Conservation (phyloP, 2,888 invertebrate species). For the Carabus problematicus region DNA sequence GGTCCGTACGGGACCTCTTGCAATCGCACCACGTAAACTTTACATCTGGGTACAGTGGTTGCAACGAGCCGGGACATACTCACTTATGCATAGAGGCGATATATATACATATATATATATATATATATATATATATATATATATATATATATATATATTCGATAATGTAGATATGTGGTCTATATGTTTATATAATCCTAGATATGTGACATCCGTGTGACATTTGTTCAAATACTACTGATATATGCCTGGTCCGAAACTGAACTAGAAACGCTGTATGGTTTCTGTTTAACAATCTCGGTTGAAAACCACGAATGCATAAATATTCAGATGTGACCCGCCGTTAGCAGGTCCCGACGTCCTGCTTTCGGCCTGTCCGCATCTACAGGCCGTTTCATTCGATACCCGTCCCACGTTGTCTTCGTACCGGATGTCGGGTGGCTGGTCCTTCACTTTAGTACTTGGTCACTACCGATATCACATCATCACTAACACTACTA, state of each 20-base stretch:
- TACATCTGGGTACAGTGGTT: conserved; percentile 3
- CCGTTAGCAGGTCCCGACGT: conserved; percentile 12
- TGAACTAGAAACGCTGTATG: neutral
- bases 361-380: neutral
- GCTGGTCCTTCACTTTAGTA: neutral
- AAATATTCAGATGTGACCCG: conserved; percentile 24
- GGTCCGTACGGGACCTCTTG: neutral
- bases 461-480: conserved; percentile 8
- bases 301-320: conserved; percentile 9
- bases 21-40: neutral
- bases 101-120: neutral
- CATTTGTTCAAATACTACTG: neutral
- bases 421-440: too few species aligned
- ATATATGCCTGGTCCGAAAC: conserved; percentile 3
- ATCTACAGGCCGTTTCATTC: too few species aligned
- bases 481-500: too few species aligned
- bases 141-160: too few species aligned
- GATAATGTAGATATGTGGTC: too few species aligned
- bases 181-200: neutral
- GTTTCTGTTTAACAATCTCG: conserved; percentile 6
- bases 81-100: neutral
- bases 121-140: neutral
- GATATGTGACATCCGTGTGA: neutral
- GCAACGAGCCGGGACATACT: neutral
- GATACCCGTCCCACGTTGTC: too few species aligned